A percentile compares a stretch with the other conserved stretches of the same genome.
Evolutionary conservation across 64 coral and sea anemone genomes (phyloP).

Genomic region (Acropora tenuis): DNA sequence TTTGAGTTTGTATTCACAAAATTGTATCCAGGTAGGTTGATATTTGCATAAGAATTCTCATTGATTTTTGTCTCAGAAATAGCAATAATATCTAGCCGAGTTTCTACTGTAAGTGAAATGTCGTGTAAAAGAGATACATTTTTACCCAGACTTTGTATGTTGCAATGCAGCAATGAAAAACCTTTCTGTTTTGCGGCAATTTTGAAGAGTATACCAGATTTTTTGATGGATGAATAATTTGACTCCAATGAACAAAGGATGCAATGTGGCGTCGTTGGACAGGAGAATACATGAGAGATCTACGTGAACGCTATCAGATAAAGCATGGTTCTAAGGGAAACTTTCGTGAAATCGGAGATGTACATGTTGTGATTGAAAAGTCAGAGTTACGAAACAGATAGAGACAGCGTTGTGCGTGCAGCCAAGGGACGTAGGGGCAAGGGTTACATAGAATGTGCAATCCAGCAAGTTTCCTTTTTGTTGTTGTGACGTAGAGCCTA

Average conservation of each 20-base stretch:
- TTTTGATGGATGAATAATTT: constrained; percentile 37
- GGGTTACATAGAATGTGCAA: too few relatives aligned
- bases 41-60: neutral
- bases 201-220: constrained; percentile 30
- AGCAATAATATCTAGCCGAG: neutral
- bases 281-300: too few relatives aligned
- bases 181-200: constrained; percentile 12
- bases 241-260: constrained; percentile 4
- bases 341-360: too few relatives aligned
- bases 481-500: too few relatives aligned
- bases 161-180: constrained; percentile 43
- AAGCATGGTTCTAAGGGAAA: too few relatives aligned
- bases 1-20: constrained; percentile 2
- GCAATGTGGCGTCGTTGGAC: too few relatives aligned
- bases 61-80: constrained; percentile 3
- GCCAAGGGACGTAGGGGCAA: too few relatives aligned
- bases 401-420: too few relatives aligned
- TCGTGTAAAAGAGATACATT: constrained; percentile 35
- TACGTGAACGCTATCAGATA: too few relatives aligned
- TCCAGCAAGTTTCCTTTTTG: too few relatives aligned
- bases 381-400: too few relatives aligned
- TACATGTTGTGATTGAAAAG: too few relatives aligned
- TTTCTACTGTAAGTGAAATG: constrained; percentile 17
- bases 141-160: constrained; percentile 37
- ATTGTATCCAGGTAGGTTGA: neutral